A percentile compares a stretch with the other conserved stretches of the same genome.
Conservation (phyloP, 53 echinoderm and acorn worm species). For the Antedon mediterranea region DNA sequence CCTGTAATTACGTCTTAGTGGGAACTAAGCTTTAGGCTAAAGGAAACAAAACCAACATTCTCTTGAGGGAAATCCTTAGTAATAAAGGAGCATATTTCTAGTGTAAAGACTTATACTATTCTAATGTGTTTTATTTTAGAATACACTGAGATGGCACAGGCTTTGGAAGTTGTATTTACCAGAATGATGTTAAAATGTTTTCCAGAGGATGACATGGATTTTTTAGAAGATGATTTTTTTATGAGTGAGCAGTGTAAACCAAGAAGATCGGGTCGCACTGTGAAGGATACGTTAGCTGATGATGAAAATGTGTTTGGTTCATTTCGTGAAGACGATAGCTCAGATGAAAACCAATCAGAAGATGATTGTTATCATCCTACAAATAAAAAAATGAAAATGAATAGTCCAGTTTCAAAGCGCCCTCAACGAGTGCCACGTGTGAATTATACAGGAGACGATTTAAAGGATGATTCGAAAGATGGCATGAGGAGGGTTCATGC, state of each 20-base stretch:
- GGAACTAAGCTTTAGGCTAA: too few species aligned
- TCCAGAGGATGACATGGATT: neutral
- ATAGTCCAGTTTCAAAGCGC: neutral
- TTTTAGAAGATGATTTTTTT: neutral
- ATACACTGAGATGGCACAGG: constrained; percentile 85
- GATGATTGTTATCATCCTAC: neutral
- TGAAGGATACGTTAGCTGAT: neutral
- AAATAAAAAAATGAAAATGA: neutral
- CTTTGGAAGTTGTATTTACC: constrained; percentile 23
- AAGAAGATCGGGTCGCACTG: neutral
- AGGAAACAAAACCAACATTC: too few species aligned
- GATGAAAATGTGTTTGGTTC: neutral
- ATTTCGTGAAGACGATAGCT: neutral
- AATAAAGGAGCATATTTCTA: too few species aligned
- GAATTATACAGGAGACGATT: neutral
- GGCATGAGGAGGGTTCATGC: neutral
- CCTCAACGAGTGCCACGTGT: neutral
- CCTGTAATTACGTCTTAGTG: too few species aligned
- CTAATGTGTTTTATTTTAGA: constrained; percentile 39
- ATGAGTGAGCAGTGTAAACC: neutral
- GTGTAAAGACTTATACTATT: too few species aligned
- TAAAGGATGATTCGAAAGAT: neutral
- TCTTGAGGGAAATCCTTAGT: too few species aligned
- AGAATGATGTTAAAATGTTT: neutral
- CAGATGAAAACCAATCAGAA: neutral